Evolutionary conservation across 2,113 vertebrate genomes (phyloP), one percentile per base, ranked within the genome.

Genomic region (Pangasianodon hypophthalmus): DNA sequence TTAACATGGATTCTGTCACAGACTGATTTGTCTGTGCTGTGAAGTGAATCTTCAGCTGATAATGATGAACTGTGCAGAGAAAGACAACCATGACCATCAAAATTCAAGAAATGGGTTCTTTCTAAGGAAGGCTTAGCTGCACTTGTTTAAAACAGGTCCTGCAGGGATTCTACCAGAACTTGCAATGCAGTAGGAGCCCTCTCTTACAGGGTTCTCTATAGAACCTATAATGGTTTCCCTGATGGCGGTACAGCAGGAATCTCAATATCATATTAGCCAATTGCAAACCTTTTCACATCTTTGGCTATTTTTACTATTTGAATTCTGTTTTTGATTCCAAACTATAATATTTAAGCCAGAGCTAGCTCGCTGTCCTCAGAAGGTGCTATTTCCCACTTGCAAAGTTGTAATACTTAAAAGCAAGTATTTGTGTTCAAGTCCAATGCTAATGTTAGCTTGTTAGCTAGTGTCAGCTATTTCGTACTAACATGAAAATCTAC

Each of bases 41-140:
- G 90, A 97, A 96, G 86, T 95, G 95, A n/a, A 97, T 95, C 94
- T 96, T 97, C 92, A 97, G 88, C 93, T 96, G 96, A 84, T 96
- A 97, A 92, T 96, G 96, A 88, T 96, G 95, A 85, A 96, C 96
- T 97, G 92, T 73, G 71, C 37, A 73, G 37, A 73, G 37, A 18
- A 73, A 75, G 18, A 75, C 16, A 75, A 24, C 18, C 6, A 44
- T 75, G 44, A 75, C 69, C 71, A 41, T 2, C 16, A 73, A 18
- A 21, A 75, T 19, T 75, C 71, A 75, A 21, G 37, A 75, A 75
- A 69, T 13, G 32, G 67, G 67, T 69, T 69, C 67, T 69, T 32
- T n/a, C 67, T 69, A 69, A 73, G 69, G 16, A 41, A 21, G 5
- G 2, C 2, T 44, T 8, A 44, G 2, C 18, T 44, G 24, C 37